Evolutionary conservation across 2,888 invertebrate genomes (phyloP), one percentile per base, ranked within the genome.

Genomic region (Agrochola litura): DNA sequence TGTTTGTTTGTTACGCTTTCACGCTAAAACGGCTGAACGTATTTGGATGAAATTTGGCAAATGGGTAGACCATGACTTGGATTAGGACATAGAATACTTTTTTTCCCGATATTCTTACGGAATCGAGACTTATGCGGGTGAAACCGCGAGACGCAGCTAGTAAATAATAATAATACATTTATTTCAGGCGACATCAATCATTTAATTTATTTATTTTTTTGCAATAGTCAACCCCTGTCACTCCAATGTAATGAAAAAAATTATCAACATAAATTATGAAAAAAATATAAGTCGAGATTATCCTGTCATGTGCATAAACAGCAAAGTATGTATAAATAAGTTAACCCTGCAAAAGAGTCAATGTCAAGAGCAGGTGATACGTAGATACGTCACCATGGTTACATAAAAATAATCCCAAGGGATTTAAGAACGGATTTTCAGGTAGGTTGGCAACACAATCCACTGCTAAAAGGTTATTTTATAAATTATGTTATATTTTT

Each of bases 291-390:
- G 49, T 61, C 19, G 14, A 22, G 19, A 77, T 60, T 52, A 52
- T 0, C 9, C 60, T 73, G 69, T 54, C 77, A 67, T 41, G 16
- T 54, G 30, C 82, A 82, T 30, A 60, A 63, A 52, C 37, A 60
- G 58, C 60, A 56, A 60, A 65, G 25, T 22, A 54, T 16, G 10
- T 60, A 68, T 49, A 60, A 22, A 41, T 22, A 37, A 65, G 49
- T 68, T 54, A 65, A 64, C 58, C 43, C 61, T 73, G 12, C 12
- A 64, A 49, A 68, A 79, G 65, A 61, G 41, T 80, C 65, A 84
- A 80, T 82, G 84, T 80, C 82, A 83, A 73, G 69, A 66, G 43
- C 82, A 83, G 69, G 10, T 3, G 14, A 64, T 54, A 73, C 10
- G 30, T 64, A 43, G 56, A 68, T 73, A 75, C 67, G 37, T 71